Percentiles rank a stretch among this genome's conserved stretches.
phyloP scores from a whole-genome alignment of 2,888 invertebrate species.

The Microchrysa polita region DNA sequence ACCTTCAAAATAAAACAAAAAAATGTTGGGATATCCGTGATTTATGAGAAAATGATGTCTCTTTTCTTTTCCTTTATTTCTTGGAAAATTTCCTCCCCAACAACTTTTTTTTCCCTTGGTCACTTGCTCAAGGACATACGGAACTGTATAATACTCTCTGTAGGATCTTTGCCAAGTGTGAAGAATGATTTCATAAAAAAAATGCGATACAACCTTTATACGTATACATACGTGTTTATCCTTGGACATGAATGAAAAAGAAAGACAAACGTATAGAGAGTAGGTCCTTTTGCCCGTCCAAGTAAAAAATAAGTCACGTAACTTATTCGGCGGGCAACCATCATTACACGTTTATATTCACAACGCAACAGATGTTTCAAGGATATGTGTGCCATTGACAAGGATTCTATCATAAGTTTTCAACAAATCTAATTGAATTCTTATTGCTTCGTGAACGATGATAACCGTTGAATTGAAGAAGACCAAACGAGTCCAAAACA shows the following conservation, averaged over 20 bases:
- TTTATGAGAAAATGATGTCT: constrained; percentile 5
- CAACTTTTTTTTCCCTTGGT: neutral
- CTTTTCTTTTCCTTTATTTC: too few relatives aligned
- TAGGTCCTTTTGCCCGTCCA: neutral
- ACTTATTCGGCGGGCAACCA: neutral
- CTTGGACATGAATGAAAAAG: neutral
- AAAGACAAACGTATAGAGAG: neutral
- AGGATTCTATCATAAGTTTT: neutral
- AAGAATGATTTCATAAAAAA: neutral
- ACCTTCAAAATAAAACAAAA: neutral
- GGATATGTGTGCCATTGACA: neutral
- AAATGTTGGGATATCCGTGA: neutral
- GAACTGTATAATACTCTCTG: neutral
- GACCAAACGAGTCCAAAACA: too few relatives aligned
- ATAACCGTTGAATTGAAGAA: neutral
- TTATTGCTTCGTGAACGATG: neutral
- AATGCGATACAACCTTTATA: too few relatives aligned
- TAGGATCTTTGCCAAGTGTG: neutral
- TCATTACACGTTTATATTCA: neutral
- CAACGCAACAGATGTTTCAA: constrained; percentile 3
- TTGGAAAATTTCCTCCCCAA: neutral
- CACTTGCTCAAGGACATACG: neutral
- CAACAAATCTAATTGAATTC: neutral
- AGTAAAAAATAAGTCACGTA: neutral
- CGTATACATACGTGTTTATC: too few relatives aligned